phyloP scores from a whole-genome alignment of 92 coral and sea anemone species.

The Diadumene lineata region DNA sequence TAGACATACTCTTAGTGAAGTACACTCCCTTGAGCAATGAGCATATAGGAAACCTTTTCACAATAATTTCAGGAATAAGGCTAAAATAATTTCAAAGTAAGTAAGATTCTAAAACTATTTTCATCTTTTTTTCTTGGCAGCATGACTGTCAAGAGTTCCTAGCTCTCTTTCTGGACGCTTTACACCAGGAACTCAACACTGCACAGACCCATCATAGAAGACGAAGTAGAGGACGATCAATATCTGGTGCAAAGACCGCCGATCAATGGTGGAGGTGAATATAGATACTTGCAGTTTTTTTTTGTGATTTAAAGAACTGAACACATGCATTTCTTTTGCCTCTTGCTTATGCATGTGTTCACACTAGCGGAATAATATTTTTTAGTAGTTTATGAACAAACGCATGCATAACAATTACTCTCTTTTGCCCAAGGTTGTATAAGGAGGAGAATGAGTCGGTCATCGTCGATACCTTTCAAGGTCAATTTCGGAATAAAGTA shows the following conservation, averaged over 20 bases:
- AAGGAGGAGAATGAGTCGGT: slow-evolving; percentile 65
- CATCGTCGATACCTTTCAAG: slow-evolving; percentile 81
- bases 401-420: no score
- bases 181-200: slow-evolving; percentile 74
- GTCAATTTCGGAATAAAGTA: slow-evolving; percentile 76
- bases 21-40: no score
- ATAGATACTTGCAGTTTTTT: neutral
- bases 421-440: slow-evolving; percentile 45
- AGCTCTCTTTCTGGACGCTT: slow-evolving; percentile 72
- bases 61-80: no score
- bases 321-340: no score
- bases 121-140: slow-evolving; percentile 32
- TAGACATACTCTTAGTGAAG: no score
- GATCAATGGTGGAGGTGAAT: slow-evolving; percentile 75
- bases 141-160: slow-evolving; percentile 89
- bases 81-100: no score
- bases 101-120: no score
- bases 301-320: no score
- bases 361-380: no score
- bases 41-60: no score
- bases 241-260: slow-evolving; percentile 23
- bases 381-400: no score
- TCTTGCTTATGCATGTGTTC: no score
- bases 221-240: slow-evolving; percentile 13
- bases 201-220: slow-evolving; percentile 12